Base-by-base conservation (phyloP, 2,113 vertebrate species). In the Phoxinus phoxinus region DNA sequence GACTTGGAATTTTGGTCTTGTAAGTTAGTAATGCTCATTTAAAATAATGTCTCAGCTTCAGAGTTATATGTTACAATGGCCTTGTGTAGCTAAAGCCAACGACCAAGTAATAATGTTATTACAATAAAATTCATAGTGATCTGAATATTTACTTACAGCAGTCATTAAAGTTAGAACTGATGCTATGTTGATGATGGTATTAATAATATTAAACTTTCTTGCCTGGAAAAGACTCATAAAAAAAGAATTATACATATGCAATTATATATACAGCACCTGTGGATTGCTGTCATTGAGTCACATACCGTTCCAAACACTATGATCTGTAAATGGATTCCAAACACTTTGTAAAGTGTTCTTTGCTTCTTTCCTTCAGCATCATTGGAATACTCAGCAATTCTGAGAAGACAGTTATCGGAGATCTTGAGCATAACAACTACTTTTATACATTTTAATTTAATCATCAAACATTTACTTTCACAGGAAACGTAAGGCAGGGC, bases 251-350 rank as follows among this genome's bases (percentile, higher is more conserved):
- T 4, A 27, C 10, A 85, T 25, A 2, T 46, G 4, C 78, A 58
- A 37, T 11, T 13, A 46, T 6, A 72, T n/a, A 56, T 56, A 56
- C 53, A 56, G 19, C 69, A n/a, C 35, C 23, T 72, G 19, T 37
- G 21, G 21, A 13, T 23, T 72, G 35, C 5, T 41, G 35, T 71
- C 19, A 37, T 41, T 41, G 21, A 72, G 69, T 72, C 69, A 41
- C 87, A 79, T 89, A 98, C 97, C 96, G 96, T 96, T 90, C 97
- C 97, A 0, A 96, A 93, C 25, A 99, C 96, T 91, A 97, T 95
- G 90, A 99, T 95, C 9, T 96, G 94, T 23, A 99, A 96, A 84
- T 95, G 95, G 88, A 99, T 94, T 4, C 97, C 97, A 0, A 95
- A 98, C 0, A 96, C 96, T 92, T 98, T 98, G 67, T 95, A 95